Conservation (phyloP, 2,113 vertebrate species). For the Dipodomys merriami region DNA sequence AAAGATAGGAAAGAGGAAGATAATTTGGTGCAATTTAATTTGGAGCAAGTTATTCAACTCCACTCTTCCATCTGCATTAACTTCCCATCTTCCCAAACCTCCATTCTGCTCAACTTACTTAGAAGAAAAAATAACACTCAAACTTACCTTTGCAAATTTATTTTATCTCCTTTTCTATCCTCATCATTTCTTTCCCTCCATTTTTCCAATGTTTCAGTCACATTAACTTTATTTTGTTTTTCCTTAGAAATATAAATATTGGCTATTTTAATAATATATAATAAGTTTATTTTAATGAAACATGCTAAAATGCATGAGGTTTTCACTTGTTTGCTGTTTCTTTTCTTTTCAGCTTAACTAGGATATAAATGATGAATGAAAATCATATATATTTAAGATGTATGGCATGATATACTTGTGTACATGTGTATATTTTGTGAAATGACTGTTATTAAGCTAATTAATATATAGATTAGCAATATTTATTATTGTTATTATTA, state of each 20-base stretch:
- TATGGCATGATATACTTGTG: background rate
- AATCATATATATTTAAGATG: background rate
- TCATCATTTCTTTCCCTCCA: background rate
- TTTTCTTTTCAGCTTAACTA: background rate
- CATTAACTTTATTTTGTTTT: background rate
- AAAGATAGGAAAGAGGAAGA: background rate
- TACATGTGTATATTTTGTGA: background rate
- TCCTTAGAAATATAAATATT: background rate
- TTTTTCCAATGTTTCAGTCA: background rate
- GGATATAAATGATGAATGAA: background rate
- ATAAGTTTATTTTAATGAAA: constrained; percentile 30
- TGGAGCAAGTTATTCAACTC: background rate
- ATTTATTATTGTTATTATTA: no score
- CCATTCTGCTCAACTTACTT: background rate
- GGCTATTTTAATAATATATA: background rate
- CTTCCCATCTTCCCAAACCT: background rate
- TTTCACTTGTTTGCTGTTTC: background rate
- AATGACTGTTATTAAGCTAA: background rate
- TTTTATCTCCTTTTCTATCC: background rate
- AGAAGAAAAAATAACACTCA: background rate
- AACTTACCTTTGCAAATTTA: background rate
- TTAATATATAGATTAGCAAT: background rate
- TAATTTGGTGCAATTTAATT: constrained; percentile 23
- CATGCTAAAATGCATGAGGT: background rate
- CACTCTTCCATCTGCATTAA: background rate